Evolutionary conservation across 1,140 invertebrate genomes (phyloP), one percentile per base, ranked within the genome.

Genomic region (Drosophila jambulina): DNA sequence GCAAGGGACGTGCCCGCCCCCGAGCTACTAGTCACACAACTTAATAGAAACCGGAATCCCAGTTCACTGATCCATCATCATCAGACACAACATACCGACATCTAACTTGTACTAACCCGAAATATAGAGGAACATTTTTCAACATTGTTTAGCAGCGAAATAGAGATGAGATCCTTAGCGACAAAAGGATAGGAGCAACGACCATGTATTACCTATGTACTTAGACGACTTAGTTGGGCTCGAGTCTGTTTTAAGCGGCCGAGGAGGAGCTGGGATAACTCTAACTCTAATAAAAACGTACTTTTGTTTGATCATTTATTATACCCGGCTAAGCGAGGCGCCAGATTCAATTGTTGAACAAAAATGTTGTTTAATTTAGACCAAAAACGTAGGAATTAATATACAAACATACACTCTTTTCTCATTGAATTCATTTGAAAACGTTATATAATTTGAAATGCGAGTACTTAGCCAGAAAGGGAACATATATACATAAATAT

Each of bases 311-410:
- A 79, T 87, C 83, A 86, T 68, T 62, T 88, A 84, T 87, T 80
- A 32, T 60, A 67, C 71, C 45, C 56, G 68, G 59, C 21, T 29
- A 72, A 53, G 61, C 67, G 69, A 25, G 42, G 56, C 21, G 69
- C 65, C 63, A 63, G 60, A 84, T 71, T 72, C 62, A 74, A 70
- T 84, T 84, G 81, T 84, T 84, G 48, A 76, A 64, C 57, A 71
- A 61, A 56, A 85, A 82, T 86, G 83, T 86, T 86, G 75, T 82
- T 82, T 86, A 78, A 78, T 86, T 82, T 86, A 85, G 75, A 82
- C 61, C 69, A 78, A 76, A 76, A 51, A 45, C 42, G 59, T 79
- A 79, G 76, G 19, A 77, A 45, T 65, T 75, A 76, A 76, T 76
- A 76, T 77, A 58, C 38, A 76, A 77, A 48, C 60, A 56, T 58